Base-by-base conservation (phyloP, 2,888 invertebrate genomes). In the Dione vanillae region DNA sequence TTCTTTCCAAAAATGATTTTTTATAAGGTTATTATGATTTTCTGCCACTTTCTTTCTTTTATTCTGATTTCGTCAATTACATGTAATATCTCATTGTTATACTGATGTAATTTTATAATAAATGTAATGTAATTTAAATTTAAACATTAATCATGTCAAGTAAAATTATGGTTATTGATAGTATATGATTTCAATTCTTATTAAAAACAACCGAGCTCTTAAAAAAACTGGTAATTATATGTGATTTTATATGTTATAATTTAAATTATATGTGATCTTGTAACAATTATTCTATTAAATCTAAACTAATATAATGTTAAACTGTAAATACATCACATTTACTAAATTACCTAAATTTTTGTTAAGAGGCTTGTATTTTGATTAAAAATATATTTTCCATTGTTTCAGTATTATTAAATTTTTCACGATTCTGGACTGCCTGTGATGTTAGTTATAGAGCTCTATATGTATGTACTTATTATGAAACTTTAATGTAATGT, bases 391-490 rank as follows among this genome's bases (percentile, higher is more conserved):
- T 14, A 7, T 0, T 69, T 67, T 62, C 58, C 58, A 37, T 65
- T 66, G 40, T 54, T 67, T 43, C 74, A 72, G 74, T 74, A 74
- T 74, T 74, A 74, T 72, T 61, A 69, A 66, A 65, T 67, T 54
- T 45, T 27, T 67, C 58, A 62, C 47, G 43, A 66, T 71, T 72
- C 66, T 69, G 65, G 71, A 67, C 65, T 72, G 45, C 64, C 74
- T 74, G 74, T 74, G 74, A 74, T 74, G 74, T 72, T 74, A 72
- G 69, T 65, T 41, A 68, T 74, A 74, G 47, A 67, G 43, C 56
- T 56, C 69, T 59, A 27, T 41, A 37, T 70, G 68, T 58, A 54
- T n/a, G n/a, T n/a, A n/a, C n/a, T n/a, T n/a, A n/a, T 40, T 72
- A 70, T 56, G 16, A 40, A 67, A 65, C 62, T 54, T 51, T 56